Conservation (phyloP, 2,888 invertebrate species). For the Zygogramma bicolorata region DNA sequence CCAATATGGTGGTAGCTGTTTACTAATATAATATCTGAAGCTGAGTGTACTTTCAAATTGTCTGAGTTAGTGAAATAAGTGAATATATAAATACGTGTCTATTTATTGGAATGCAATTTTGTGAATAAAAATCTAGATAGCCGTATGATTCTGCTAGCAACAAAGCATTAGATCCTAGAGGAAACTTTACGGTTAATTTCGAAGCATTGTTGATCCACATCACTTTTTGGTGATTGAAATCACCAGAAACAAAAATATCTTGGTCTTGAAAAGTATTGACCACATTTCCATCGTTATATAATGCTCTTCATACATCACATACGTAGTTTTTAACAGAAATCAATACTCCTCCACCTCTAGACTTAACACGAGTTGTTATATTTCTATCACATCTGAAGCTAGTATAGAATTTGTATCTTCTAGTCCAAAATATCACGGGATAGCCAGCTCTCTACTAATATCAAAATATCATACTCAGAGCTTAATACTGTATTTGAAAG, state of each 20-base stretch:
- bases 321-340: not conserved
- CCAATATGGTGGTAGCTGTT: not conserved
- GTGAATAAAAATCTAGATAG: not conserved
- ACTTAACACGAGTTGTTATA: not conserved
- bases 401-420: not conserved
- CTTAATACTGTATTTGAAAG: not conserved
- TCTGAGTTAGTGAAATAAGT: not conserved
- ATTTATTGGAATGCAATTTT: not conserved
- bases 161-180: not conserved
- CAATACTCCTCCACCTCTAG: not conserved
- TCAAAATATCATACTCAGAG: not conserved
- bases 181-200: not conserved
- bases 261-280: not conserved
- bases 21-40: too few species aligned
- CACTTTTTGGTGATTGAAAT: not conserved
- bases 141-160: not conserved
- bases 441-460: conserved; percentile 6
- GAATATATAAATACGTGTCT: not conserved
- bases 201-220: not conserved
- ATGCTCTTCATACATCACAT: not conserved
- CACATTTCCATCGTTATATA: not conserved
- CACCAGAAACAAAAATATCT: not conserved
- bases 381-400: not conserved
- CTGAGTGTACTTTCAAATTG: too few species aligned
- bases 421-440: not conserved